phyloP scores from a whole-genome alignment of 2,113 vertebrate genomes.

The Cynopterus brachyotis region DNA sequence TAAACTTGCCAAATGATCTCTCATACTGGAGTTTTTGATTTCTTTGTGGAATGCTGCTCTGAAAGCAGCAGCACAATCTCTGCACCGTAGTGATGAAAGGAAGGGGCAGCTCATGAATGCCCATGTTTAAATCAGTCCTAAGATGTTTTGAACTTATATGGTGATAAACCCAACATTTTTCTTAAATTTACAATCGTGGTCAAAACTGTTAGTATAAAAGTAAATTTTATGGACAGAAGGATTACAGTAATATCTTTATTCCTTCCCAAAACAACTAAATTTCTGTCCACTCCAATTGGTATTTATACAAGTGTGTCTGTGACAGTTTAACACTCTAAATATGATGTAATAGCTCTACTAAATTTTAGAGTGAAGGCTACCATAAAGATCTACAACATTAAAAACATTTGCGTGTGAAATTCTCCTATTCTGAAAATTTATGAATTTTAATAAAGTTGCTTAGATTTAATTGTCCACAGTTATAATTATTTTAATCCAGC shows the following conservation, averaged over 20 bases:
- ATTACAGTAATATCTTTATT: slow-evolving; percentile 36
- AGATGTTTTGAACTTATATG: not conserved
- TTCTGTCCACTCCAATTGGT: slow-evolving; percentile 65
- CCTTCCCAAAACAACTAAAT: slow-evolving; percentile 18
- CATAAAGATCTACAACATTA: slow-evolving; percentile 72
- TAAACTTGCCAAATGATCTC: not conserved
- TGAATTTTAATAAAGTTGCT: slow-evolving; percentile 70
- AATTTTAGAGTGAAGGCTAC: slow-evolving; percentile 76
- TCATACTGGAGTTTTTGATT: not conserved
- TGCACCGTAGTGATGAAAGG: not conserved
- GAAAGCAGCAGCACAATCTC: not conserved
- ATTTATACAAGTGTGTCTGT: slow-evolving; percentile 68
- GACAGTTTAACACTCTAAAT: slow-evolving; percentile 76
- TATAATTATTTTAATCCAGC: slow-evolving; percentile 60
- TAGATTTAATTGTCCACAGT: slow-evolving; percentile 59
- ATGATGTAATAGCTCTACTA: slow-evolving; percentile 70
- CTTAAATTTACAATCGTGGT: slow-evolving; percentile 17
- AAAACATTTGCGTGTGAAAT: slow-evolving; percentile 76
- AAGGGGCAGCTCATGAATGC: not conserved
- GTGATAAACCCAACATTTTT: not conserved
- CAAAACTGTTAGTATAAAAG: not conserved
- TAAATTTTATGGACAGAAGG: slow-evolving; percentile 2
- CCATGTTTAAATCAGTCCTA: not conserved
- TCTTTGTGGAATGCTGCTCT: not conserved
- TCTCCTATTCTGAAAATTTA: slow-evolving; percentile 56